A percentile compares a stretch with the other conserved stretches of the same genome.
Evolutionary conservation across 2,888 invertebrate species (phyloP).

Genomic region (Thecocarcelia acutangulata): DNA sequence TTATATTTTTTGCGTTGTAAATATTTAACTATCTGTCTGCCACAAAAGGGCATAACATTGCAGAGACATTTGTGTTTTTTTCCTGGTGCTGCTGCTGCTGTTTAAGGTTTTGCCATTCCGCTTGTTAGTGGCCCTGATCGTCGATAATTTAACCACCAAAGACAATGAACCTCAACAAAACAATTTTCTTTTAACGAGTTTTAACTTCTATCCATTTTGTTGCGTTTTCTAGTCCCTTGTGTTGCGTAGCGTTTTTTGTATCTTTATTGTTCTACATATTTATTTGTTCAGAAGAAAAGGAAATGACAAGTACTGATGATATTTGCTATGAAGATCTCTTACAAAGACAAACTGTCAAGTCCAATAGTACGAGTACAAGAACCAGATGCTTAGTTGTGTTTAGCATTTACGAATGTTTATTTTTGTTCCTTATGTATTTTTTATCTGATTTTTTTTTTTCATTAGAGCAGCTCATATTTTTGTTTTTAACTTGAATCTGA

Average conservation of each 20-base stretch:
- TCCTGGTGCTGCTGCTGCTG: neutral
- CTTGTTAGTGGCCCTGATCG: slow-evolving; percentile 55
- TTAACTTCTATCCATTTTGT: neutral
- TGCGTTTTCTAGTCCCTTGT: slow-evolving; percentile 2
- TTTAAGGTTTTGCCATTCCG: neutral
- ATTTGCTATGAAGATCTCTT: slow-evolving; percentile 53
- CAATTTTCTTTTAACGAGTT: slow-evolving; percentile 34
- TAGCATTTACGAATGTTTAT: neutral
- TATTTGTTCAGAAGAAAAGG: slow-evolving; percentile 12
- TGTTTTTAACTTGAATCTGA: neutral
- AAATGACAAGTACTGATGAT: slow-evolving; percentile 29
- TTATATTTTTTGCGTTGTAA: too few species aligned
- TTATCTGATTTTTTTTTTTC: too few species aligned
- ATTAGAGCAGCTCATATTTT: slow-evolving; percentile 5
- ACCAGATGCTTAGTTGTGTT: neutral
- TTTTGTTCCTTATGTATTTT: neutral
- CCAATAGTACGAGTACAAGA: slow-evolving; percentile 8
- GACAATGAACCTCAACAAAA: slow-evolving; percentile 63
- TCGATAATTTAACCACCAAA: slow-evolving; percentile 55
- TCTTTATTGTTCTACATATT: slow-evolving; percentile 5
- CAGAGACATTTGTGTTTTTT: slow-evolving; percentile 16
- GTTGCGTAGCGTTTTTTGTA: slow-evolving; percentile 14
- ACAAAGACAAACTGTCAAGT: slow-evolving; percentile 42
- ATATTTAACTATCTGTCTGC: slow-evolving; percentile 42
- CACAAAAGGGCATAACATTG: slow-evolving; percentile 48